phyloP scores from a whole-genome alignment of 1,140 invertebrate genomes.

The Drosophila parvula region DNA sequence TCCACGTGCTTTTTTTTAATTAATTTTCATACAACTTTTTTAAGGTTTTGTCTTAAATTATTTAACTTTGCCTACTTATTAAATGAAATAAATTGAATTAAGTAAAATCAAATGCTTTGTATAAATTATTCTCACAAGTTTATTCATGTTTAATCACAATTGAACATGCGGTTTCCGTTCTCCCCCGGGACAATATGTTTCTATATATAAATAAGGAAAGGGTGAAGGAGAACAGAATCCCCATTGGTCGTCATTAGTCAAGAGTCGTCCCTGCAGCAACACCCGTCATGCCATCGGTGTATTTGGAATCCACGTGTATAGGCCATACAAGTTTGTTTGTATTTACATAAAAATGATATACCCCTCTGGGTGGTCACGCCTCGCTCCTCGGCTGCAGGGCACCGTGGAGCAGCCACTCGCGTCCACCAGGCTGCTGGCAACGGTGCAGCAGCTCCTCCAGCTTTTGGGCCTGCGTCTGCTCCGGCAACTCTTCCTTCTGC shows the following conservation, averaged over 20 bases:
- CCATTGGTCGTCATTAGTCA: slow-evolving; percentile 8
- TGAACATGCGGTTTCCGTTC: not conserved
- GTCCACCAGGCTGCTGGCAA: slow-evolving; percentile 55
- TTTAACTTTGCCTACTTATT: too few species aligned
- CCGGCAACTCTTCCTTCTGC: slow-evolving; percentile 8
- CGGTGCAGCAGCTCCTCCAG: slow-evolving; percentile 47
- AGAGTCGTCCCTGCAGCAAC: slow-evolving; percentile 1
- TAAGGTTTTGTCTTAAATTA: too few species aligned
- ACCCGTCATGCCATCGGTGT: slow-evolving; percentile 1
- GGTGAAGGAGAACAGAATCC: not conserved
- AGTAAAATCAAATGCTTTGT: not conserved
- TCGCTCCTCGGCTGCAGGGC: slow-evolving; percentile 34
- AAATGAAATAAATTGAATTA: not conserved
- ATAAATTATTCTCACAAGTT: slow-evolving; percentile 12
- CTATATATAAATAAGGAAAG: slow-evolving; percentile 6
- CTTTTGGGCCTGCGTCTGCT: slow-evolving; percentile 2
- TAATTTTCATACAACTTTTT: not conserved
- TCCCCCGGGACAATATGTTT: not conserved
- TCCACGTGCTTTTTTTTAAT: not conserved
- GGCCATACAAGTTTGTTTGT: not conserved
- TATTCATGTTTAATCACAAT: slow-evolving; percentile 14
- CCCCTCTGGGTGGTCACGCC: slow-evolving; percentile 21
- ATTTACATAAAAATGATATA: slow-evolving; percentile 22
- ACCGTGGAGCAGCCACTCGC: slow-evolving; percentile 55
- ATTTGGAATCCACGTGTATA: slow-evolving; percentile 6